phyloP scores from a whole-genome alignment of 2,797 vertebrate species.

The Halcyon badia region DNA sequence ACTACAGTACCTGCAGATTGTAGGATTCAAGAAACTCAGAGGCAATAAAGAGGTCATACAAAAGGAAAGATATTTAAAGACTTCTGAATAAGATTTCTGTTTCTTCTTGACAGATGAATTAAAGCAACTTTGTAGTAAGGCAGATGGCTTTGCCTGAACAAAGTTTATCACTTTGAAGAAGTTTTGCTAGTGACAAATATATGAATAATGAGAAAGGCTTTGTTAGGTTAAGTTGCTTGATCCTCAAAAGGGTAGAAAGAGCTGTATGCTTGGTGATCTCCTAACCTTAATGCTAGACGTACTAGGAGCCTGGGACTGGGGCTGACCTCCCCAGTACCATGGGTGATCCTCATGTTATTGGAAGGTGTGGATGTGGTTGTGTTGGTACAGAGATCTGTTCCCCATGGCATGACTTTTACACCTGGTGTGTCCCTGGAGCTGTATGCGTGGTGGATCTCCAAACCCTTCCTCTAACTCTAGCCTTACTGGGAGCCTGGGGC shows the following conservation, averaged over 20 bases:
- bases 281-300: no score
- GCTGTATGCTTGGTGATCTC: no score
- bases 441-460: no score
- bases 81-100: neutral
- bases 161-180: neutral
- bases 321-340: no score
- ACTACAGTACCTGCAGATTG: neutral
- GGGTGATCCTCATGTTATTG: no score
- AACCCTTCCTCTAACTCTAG: no score
- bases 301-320: no score
- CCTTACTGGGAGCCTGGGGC: no score
- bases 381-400: no score
- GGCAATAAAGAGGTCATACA: neutral
- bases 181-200: neutral
- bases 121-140: neutral
- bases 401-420: no score
- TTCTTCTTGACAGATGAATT: neutral
- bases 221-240: neutral
- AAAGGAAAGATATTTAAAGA: neutral
- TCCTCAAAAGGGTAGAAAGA: neutral
- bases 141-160: neutral
- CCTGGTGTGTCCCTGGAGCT: no score
- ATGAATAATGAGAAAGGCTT: neutral
- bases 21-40: neutral
- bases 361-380: no score